These are phyloP conservation scores for Monoplex corrugatus DNA, from an alignment of 2,888 invertebrate genomes.

Conservation along the genomic window DNA sequence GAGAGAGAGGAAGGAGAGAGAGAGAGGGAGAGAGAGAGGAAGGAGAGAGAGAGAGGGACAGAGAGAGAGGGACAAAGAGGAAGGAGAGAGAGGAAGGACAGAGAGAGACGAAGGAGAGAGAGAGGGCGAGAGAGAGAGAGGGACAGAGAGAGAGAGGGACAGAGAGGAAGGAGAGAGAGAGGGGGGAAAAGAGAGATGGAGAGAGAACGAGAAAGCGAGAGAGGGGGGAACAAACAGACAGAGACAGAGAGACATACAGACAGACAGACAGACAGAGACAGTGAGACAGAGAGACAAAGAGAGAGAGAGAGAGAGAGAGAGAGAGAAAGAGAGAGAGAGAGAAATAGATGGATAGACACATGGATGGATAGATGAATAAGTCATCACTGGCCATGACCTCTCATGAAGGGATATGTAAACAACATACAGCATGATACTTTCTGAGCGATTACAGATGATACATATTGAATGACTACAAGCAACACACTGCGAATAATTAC, in stretches of 20 bases:
- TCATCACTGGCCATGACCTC: too few relatives aligned
- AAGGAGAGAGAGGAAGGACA: too few relatives aligned
- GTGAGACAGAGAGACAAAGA: slow-evolving; percentile 23
- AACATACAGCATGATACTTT: too few relatives aligned
- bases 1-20: not conserved
- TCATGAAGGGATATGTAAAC: too few relatives aligned
- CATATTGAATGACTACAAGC: too few relatives aligned
- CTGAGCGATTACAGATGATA: too few relatives aligned
- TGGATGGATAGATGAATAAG: not conserved
- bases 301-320: not conserved
- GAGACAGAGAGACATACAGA: not conserved
- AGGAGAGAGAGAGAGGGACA: not conserved
- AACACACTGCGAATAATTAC: too few relatives aligned
- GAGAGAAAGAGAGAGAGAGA: too few relatives aligned
- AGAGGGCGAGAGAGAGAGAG: not conserved
- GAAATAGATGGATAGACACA: not conserved
- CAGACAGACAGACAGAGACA: slow-evolving; percentile 28
- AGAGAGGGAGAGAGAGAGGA: not conserved
- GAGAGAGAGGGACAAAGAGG: not conserved
- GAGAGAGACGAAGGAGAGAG: not conserved
- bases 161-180: too few relatives aligned
- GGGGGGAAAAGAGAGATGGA: not conserved
- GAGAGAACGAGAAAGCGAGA: not conserved
- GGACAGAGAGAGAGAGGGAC: not conserved
- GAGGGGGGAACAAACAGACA: not conserved